A percentile compares a stretch with the other conserved stretches of the same genome.
These are phyloP conservation scores for Acholoe squamosa DNA, from an alignment of 2,888 invertebrate species.

Conservation along the genomic window DNA sequence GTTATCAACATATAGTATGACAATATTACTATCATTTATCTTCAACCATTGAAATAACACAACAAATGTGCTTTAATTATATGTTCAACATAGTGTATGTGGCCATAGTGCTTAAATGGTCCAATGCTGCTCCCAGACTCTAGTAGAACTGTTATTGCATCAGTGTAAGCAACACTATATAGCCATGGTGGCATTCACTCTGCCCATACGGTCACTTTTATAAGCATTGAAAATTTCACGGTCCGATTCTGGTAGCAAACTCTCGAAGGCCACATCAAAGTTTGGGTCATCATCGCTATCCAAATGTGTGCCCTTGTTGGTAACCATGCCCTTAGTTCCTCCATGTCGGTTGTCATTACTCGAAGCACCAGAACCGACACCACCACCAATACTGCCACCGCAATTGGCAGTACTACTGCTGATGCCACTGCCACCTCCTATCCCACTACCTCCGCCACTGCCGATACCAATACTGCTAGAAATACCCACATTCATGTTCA, in stretches of 20 bases:
- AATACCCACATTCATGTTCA: conserved; percentile 47
- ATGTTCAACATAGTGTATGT: no score
- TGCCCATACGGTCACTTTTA: conserved; percentile 44
- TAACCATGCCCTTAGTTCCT: not conserved
- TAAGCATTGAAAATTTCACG: conserved; percentile 51
- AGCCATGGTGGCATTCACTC: conserved; percentile 50
- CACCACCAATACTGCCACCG: not conserved
- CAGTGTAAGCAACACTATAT: conserved; percentile 6
- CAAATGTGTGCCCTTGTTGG: not conserved
- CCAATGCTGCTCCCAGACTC: no score
- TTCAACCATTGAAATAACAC: no score
- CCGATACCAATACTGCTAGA: not conserved
- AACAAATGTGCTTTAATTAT: no score
- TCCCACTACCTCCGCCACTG: not conserved
- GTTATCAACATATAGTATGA: no score
- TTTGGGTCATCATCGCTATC: conserved; percentile 63
- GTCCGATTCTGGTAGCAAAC: conserved; percentile 57
- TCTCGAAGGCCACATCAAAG: conserved; percentile 57
- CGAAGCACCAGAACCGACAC: not conserved
- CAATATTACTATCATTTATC: no score
- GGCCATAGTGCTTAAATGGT: no score
- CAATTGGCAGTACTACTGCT: not conserved
- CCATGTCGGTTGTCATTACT: not conserved
- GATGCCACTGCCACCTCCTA: not conserved
- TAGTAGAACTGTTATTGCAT: not conserved